Base-by-base conservation (phyloP, 2,797 vertebrate genomes). In the Lagorchestes hirsutus region DNA sequence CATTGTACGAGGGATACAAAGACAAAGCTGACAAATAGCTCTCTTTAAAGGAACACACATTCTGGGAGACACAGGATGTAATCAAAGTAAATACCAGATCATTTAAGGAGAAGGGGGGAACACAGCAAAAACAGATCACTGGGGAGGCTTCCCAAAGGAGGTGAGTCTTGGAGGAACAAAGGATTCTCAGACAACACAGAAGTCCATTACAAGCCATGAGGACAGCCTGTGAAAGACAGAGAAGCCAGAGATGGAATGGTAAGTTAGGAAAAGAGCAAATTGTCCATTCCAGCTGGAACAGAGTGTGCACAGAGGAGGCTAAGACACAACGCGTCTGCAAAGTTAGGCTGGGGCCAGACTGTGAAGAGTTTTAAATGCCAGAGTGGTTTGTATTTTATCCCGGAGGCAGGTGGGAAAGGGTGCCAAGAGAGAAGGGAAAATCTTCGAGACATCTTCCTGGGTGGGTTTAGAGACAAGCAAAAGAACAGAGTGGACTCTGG, bases 401-500 rank as follows among this genome's bases (percentile, higher is more conserved):
- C 27, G 74, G 74, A 87, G 56, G 87, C 13, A 94, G 58, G 29
- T 31, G 55, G 11, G 29, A 91, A 18, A 14, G 28, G 22, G n/a
- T 55, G 29, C 93, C 91, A 93, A 93, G 54, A 55, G 31, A 94
- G 34, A 46, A 50, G 28, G n/a, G 40, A 87, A 90, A 96, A 74
- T 18, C 87, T 92, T 27, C 22, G 90, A 96, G 52, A 27, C 27
- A 55, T 91, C 91, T 94, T 18, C 74, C 82, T n/a, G 14, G 31
- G 54, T 96, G 54, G 90, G 55, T 90, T 56, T 59, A 22, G 55
- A 96, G 92, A 54, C 82, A 91, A n/a, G 31, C 0, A 62, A 94
- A 94, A 54, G 31, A 95, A 62, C 93, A 96, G 94, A 92, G 52
- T 93, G 92, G n/a, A 28, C 55, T 40, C 62, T 62, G 46, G 94